Percentiles rank a stretch among this genome's conserved stretches.
Conservation (phyloP, 2,888 invertebrate genomes). For the Encarsia formosa region DNA sequence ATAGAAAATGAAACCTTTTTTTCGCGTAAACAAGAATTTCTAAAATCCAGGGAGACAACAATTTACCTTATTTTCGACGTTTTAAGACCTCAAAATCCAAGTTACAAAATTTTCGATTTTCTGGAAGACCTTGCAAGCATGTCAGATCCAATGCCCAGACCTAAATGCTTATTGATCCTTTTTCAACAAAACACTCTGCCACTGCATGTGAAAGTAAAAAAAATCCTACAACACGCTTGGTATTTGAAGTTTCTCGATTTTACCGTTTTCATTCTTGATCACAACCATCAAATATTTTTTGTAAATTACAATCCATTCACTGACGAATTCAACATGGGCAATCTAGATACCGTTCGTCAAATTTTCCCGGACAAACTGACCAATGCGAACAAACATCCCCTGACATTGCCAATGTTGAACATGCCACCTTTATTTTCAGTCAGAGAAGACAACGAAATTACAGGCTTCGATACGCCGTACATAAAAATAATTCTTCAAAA, state of each 20-base stretch:
- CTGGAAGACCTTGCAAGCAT: too few species aligned
- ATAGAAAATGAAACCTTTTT: too few species aligned
- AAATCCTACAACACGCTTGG: slow-evolving; percentile 2
- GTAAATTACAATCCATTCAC: not conserved
- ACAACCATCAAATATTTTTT: not conserved
- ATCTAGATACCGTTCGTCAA: not conserved
- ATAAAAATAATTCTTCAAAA: not conserved
- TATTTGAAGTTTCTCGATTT: not conserved
- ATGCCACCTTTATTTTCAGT: not conserved
- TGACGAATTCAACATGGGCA: not conserved
- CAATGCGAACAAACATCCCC: not conserved
- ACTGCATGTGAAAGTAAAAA: too few species aligned
- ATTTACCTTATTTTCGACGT: too few species aligned
- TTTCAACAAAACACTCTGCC: too few species aligned
- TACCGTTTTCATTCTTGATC: not conserved
- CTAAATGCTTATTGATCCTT: too few species aligned
- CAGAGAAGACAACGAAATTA: not conserved
- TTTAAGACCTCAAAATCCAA: too few species aligned
- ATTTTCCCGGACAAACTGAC: slow-evolving; percentile 2
- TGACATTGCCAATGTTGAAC: not conserved
- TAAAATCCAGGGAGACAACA: too few species aligned
- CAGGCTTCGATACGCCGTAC: not conserved
- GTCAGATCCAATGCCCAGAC: too few species aligned
- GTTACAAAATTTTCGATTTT: too few species aligned
- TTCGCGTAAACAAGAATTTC: too few species aligned